These are phyloP conservation scores for Phengaris alcon DNA, from an alignment of 2,888 invertebrate species.

Conservation along the genomic window DNA sequence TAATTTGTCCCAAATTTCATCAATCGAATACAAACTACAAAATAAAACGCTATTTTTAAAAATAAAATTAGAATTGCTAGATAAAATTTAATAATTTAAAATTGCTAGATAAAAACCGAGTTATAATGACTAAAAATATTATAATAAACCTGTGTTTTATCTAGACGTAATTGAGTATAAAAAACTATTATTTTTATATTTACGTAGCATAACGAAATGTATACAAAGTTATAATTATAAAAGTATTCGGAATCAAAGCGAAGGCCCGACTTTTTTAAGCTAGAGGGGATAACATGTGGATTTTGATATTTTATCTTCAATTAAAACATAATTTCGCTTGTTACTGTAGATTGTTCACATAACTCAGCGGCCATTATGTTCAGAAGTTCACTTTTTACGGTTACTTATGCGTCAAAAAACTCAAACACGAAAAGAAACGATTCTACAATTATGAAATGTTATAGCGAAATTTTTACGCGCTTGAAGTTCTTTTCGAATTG, in stretches of 20 bases:
- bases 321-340: slow-evolving; percentile 25
- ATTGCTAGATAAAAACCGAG: not conserved
- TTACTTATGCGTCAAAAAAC: slow-evolving; percentile 4
- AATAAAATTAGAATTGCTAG: not conserved
- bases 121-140: not conserved
- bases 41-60: too few relatives aligned
- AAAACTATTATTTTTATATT: not conserved
- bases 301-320: slow-evolving; percentile 22
- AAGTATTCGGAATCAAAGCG: slow-evolving; percentile 42
- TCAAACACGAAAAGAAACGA: slow-evolving; percentile 3
- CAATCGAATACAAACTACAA: not conserved
- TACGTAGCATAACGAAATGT: slow-evolving; percentile 19
- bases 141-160: not conserved
- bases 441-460: not conserved
- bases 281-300: not conserved
- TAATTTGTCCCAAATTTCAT: not conserved
- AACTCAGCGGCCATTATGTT: not conserved
- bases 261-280: slow-evolving; percentile 5
- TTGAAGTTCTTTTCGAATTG: too few relatives aligned
- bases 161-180: not conserved
- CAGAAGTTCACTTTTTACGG: slow-evolving; percentile 11
- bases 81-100: too few relatives aligned
- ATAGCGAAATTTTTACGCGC: too few relatives aligned
- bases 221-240: slow-evolving; percentile 47
- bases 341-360: slow-evolving; percentile 16